Percentiles rank a stretch among this genome's conserved stretches.
phyloP scores from a whole-genome alignment of 2,797 vertebrate genomes.

The Rhabdophis nuchalis region DNA sequence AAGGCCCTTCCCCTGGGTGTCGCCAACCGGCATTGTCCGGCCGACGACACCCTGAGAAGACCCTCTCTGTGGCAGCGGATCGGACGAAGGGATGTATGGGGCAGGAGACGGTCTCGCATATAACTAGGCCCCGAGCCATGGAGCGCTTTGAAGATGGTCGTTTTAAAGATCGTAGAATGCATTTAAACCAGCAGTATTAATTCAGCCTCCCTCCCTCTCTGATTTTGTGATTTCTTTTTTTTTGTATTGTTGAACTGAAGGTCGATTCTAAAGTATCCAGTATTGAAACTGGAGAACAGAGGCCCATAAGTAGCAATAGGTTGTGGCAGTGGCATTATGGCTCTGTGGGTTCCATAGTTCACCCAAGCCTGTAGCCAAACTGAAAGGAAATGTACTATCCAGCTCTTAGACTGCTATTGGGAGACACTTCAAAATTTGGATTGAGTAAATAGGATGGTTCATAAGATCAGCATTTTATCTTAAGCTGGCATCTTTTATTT shows the following conservation, averaged over 20 bases:
- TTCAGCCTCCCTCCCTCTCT: not conserved
- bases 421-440: not conserved
- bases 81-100: too few species aligned
- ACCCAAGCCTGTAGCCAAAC: not conserved
- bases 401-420: not conserved
- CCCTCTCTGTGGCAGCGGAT: too few species aligned
- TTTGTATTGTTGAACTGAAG: not conserved
- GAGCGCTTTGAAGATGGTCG: too few species aligned
- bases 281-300: not conserved
- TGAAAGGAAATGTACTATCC: not conserved
- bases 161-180: too few species aligned
- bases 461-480: not conserved
- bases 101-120: too few species aligned
- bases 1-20: too few species aligned
- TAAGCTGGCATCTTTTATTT: not conserved
- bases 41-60: too few species aligned
- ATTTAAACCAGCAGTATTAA: not conserved
- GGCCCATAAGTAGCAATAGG: not conserved
- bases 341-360: not conserved
- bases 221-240: not conserved
- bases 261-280: not conserved
- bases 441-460: not conserved
- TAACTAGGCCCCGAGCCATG: too few species aligned
- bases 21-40: too few species aligned
- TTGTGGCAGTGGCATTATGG: not conserved